phyloP scores from a whole-genome alignment of 2,888 invertebrate species.

The Drosophila meridionalis region DNA sequence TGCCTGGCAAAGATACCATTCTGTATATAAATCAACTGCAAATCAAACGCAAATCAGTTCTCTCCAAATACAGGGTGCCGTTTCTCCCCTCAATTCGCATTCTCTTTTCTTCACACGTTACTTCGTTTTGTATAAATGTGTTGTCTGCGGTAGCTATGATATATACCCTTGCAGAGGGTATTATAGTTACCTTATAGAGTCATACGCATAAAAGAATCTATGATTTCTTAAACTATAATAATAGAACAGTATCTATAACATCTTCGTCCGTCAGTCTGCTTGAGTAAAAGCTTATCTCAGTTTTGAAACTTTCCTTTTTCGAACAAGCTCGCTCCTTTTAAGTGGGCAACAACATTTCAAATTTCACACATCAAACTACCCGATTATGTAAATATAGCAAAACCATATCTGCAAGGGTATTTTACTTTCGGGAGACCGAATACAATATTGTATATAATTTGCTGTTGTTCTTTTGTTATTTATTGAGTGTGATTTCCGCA shows the following conservation, averaged over 20 bases:
- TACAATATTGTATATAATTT: neutral
- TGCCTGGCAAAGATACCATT: slow-evolving; percentile 78
- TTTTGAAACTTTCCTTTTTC: neutral
- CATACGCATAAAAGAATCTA: too few species aligned
- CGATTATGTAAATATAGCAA: neutral
- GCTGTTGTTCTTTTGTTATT: neutral
- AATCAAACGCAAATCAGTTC: slow-evolving; percentile 83
- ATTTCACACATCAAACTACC: neutral
- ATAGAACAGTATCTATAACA: neutral
- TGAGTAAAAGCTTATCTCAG: neutral
- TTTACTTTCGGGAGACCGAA: slow-evolving; percentile 1
- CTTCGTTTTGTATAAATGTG: slow-evolving; percentile 22
- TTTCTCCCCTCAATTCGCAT: slow-evolving; percentile 24
- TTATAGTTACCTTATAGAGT: neutral
- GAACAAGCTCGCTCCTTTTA: neutral
- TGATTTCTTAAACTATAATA: too few species aligned
- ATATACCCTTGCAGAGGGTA: slow-evolving; percentile 7
- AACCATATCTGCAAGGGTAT: slow-evolving; percentile 11
- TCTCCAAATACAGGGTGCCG: slow-evolving; percentile 81
- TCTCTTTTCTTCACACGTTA: slow-evolving; percentile 19
- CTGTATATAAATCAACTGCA: slow-evolving; percentile 81
- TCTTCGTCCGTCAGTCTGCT: neutral
- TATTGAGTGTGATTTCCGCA: neutral
- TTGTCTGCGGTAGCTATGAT: slow-evolving; percentile 12
- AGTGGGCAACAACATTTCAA: neutral